These are phyloP conservation scores for Eurytoma adleriae DNA, from an alignment of 2,888 invertebrate genomes.

Conservation along the genomic window DNA sequence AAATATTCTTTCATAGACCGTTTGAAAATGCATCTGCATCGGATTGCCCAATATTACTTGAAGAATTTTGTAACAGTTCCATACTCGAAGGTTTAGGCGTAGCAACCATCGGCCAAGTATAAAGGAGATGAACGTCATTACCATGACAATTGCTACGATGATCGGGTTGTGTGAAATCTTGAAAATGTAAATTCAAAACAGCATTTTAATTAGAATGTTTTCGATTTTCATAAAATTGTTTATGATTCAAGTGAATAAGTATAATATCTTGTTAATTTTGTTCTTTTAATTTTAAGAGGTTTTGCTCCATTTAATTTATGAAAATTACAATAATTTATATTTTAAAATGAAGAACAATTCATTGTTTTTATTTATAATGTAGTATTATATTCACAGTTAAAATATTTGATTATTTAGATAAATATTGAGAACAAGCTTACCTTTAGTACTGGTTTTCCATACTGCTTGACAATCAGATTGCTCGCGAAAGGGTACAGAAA, in stretches of 20 bases:
- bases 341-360: neutral
- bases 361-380: neutral
- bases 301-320: too few species aligned
- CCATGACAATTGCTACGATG: neutral
- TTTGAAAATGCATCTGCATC: neutral
- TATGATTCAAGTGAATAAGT: too few species aligned
- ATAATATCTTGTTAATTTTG: too few species aligned
- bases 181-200: neutral
- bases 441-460: slow-evolving; percentile 8
- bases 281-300: too few species aligned
- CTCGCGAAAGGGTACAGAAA: slow-evolving; percentile 31
- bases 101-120: neutral
- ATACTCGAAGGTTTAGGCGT: neutral
- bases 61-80: slow-evolving; percentile 17
- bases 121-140: neutral
- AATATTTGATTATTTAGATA: neutral
- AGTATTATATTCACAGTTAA: neutral
- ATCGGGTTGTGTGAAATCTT: slow-evolving; percentile 24
- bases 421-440: neutral
- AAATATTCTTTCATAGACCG: slow-evolving; percentile 15
- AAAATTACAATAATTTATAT: neutral
- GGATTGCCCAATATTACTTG: slow-evolving; percentile 22
- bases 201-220: too few species aligned
- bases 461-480: slow-evolving; percentile 41
- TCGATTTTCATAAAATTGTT: too few species aligned